Conservation (phyloP, 2,797 vertebrate species). For the Euphonia xanthogaster region DNA sequence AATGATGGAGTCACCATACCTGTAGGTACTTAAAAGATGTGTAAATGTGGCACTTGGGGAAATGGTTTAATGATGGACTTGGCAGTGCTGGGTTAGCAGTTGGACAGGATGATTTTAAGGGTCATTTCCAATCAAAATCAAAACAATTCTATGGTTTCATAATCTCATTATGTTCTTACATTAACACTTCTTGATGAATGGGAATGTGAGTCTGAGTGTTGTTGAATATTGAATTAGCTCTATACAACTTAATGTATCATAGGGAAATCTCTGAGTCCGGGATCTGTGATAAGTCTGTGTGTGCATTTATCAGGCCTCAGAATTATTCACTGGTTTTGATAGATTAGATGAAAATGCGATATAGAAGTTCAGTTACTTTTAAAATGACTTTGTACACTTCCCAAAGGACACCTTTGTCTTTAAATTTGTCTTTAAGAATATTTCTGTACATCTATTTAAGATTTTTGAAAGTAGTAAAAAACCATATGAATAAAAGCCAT, state of each 20-base stretch:
- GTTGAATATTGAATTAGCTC: not conserved
- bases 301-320: not conserved
- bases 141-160: not conserved
- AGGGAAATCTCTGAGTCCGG: not conserved
- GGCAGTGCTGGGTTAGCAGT: not conserved
- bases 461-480: not conserved
- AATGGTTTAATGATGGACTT: not conserved
- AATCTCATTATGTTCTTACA: not conserved
- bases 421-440: not conserved
- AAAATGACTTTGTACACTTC: not conserved
- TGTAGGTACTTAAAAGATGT: not conserved
- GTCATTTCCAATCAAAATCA: not conserved
- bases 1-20: not conserved
- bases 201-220: not conserved
- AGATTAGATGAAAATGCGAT: not conserved
- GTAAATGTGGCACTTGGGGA: not conserved
- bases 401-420: not conserved
- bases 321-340: not conserved
- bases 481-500: accelerated
- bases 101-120: too few relatives aligned
- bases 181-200: not conserved
- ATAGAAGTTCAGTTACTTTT: not conserved
- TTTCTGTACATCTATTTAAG: not conserved
- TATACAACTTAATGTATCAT: not conserved
- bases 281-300: not conserved